Evolutionary conservation across 64 coral and sea anemone genomes (phyloP).

Genomic region (Pocillopora damicornis): DNA sequence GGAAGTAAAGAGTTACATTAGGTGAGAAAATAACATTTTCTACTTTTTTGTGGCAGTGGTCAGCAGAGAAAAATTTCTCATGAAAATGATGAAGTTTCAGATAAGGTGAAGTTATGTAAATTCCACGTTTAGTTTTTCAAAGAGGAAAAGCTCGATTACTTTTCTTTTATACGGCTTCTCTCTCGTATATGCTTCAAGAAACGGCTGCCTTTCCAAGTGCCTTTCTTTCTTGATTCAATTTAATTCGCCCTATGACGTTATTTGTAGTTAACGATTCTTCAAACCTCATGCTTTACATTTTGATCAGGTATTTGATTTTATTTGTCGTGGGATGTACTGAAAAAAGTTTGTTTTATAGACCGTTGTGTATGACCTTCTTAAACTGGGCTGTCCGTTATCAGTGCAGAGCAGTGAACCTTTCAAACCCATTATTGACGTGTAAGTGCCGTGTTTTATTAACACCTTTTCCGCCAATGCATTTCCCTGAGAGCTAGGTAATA

Average conservation of each 20-base stretch:
- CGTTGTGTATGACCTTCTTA: conserved; percentile 51
- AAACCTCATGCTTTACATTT: no score
- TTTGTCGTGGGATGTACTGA: neutral
- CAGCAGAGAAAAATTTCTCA: neutral
- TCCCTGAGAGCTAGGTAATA: neutral
- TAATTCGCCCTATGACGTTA: no score
- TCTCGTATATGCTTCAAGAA: no score
- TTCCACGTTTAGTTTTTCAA: neutral
- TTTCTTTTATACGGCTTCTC: no score
- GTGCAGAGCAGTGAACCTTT: conserved; percentile 44
- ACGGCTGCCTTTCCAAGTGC: no score
- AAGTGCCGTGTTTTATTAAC: conserved; percentile 7
- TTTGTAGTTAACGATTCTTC: no score
- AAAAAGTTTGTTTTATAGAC: conserved; percentile 6
- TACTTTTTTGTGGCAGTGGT: neutral
- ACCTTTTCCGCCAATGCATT: neutral
- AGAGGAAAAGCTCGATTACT: no score
- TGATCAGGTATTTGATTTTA: no score
- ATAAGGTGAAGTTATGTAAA: neutral
- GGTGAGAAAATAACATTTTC: neutral
- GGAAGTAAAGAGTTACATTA: no score
- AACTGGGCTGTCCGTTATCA: conserved; percentile 66
- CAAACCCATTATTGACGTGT: conserved; percentile 70
- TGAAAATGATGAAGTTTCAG: neutral
- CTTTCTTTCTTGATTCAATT: no score